A percentile compares a stretch with the other conserved stretches of the same genome.
Conservation (phyloP, 2,113 vertebrate genomes). For the Hyperoodon ampullatus region DNA sequence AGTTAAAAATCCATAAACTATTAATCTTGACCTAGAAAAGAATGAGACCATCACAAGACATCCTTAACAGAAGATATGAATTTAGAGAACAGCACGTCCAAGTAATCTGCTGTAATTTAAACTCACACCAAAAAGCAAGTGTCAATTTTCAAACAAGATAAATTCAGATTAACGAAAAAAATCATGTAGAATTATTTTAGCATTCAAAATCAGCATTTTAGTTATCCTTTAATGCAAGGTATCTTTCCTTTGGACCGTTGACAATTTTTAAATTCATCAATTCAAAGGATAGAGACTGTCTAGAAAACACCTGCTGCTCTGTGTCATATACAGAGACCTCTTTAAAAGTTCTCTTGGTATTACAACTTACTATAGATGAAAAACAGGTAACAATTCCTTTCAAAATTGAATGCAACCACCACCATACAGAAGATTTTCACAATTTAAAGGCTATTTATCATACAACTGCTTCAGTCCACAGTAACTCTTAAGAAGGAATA, state of each 20-base stretch:
- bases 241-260: background rate
- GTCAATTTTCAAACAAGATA: constrained; percentile 60
- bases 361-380: constrained; percentile 38
- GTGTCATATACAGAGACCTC: constrained; percentile 31
- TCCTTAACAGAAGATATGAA: constrained; percentile 39
- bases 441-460: constrained; percentile 16
- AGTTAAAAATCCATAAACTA: constrained; percentile 60
- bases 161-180: constrained; percentile 50
- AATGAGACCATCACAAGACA: constrained; percentile 53
- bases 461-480: constrained; percentile 15
- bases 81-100: constrained; percentile 61
- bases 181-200: constrained; percentile 35
- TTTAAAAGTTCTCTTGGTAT: constrained; percentile 55
- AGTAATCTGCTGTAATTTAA: constrained; percentile 60
- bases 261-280: constrained; percentile 42
- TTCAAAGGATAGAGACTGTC: constrained; percentile 32
- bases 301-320: constrained; percentile 51
- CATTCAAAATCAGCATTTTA: constrained; percentile 55
- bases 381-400: constrained; percentile 34
- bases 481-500: constrained; percentile 54
- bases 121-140: constrained; percentile 34
- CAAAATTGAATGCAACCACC: constrained; percentile 7
- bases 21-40: constrained; percentile 66
- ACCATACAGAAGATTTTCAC: constrained; percentile 33
- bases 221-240: constrained; percentile 5